Evolutionary conservation across 2,888 invertebrate genomes (phyloP), one percentile per base, ranked within the genome.

Genomic region (Acanthosepion lycidas): DNA sequence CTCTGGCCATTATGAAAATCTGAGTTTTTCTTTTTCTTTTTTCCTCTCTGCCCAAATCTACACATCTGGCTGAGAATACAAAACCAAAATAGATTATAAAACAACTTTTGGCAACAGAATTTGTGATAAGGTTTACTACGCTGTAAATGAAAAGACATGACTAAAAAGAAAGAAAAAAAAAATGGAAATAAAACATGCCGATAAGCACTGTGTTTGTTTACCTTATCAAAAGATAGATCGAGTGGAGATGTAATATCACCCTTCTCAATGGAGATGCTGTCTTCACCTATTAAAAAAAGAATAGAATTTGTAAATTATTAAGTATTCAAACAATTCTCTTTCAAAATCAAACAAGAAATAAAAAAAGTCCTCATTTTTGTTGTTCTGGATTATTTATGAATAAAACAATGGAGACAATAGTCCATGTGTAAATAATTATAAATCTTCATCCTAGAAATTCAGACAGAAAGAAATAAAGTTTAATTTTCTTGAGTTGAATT

Each of bases 211-310:
- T 78, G 78, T 5, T 78, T n/a, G 48, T 95, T 95, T 95, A 97
- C 97, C 97, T 96, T 96, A 94, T 97, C 97, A 95, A 96, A 96
- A 6, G 96, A 96, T 15, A 96, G 96, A 94, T 96, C 96, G 95
- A 97, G 92, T n/a, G 96, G 96, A 12, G 96, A 96, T 9, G 96
- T 95, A 95, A 96, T 97, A 18, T 96, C 96, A 59, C 96, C 96
- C 95, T 96, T 96, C 92, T 96, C 97, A 95, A 96, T 94, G 26
- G 96, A 97, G 94, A 97, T 95, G 94, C 96, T 96, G 95, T 97
- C 97, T 94, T 97, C 97, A 95, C 97, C 97, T 97, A 95, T 23
- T 95, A 95, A 3, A 92, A 92, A n/a, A 49, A 49, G 33, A 23
- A 49, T 18, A 93, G 42, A 93, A 26, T 28, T 93, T 33, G n/a